These are phyloP conservation scores for Hoplodrina blanda DNA, from an alignment of 2,888 invertebrate genomes.

Conservation along the genomic window DNA sequence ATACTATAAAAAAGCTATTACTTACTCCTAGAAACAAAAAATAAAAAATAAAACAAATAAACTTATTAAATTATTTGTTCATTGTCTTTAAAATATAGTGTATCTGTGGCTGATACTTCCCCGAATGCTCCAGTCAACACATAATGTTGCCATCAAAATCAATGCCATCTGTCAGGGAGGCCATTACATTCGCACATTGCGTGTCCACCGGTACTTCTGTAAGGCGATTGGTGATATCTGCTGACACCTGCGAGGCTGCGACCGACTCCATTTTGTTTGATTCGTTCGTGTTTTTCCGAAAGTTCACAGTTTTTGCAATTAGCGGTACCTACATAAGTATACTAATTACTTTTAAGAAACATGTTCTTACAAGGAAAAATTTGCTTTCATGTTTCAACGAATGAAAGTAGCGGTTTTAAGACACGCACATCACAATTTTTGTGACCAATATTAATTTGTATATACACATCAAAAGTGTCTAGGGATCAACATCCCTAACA, in stretches of 20 bases:
- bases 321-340: constrained; percentile 12
- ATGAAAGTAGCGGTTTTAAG: constrained; percentile 13
- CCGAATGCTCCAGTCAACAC: constrained; percentile 13
- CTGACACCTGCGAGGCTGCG: constrained; percentile 38
- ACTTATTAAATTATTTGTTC: too few species aligned
- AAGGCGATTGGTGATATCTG: constrained; percentile 36
- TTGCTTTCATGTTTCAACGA: constrained; percentile 1
- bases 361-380: constrained; percentile 20
- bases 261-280: constrained; percentile 25
- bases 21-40: too few species aligned
- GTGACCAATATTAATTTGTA: background rate
- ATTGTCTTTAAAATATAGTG: background rate
- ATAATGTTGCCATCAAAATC: constrained; percentile 25
- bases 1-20: too few species aligned
- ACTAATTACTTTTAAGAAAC: constrained; percentile 2
- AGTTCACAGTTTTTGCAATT: constrained; percentile 35
- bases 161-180: constrained; percentile 32
- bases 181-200: constrained; percentile 48
- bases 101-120: constrained; percentile 37
- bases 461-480: too few species aligned
- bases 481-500: too few species aligned
- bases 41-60: too few species aligned
- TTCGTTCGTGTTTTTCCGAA: constrained; percentile 27
- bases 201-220: constrained; percentile 33
- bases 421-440: background rate